These are phyloP conservation scores for Chloroceryle amazona DNA, from an alignment of 2,797 vertebrate genomes.

Conservation along the genomic window DNA sequence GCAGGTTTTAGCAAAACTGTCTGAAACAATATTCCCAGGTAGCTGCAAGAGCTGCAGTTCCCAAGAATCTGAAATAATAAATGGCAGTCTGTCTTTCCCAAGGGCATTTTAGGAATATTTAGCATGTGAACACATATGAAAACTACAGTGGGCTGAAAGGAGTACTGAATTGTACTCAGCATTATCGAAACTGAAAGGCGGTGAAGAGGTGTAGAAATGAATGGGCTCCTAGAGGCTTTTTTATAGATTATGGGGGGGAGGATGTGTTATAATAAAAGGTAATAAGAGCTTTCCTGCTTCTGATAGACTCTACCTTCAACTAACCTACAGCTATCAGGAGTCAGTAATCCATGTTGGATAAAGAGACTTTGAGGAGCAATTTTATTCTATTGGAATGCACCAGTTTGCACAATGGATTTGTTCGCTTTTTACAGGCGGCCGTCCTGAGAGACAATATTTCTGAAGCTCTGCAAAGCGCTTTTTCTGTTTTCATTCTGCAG, in stretches of 20 bases:
- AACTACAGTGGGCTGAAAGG: conserved; percentile 17
- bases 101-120: conserved; percentile 52
- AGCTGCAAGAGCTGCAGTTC: not conserved
- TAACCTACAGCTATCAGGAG: conserved; percentile 66
- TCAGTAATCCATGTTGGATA: conserved; percentile 69
- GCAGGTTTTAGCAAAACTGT: not conserved
- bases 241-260: conserved; percentile 56
- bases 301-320: conserved; percentile 56
- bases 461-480: conserved; percentile 25
- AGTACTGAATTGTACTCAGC: conserved; percentile 25
- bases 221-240: conserved; percentile 58
- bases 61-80: not conserved
- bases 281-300: conserved; percentile 65
- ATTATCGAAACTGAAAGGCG: conserved; percentile 47
- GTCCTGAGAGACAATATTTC: conserved; percentile 67
- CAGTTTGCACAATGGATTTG: conserved; percentile 68
- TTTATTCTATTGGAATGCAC: conserved; percentile 68
- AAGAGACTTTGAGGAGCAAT: conserved; percentile 71
- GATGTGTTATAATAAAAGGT: conserved; percentile 67
- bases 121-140: conserved; percentile 10
- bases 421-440: conserved; percentile 34
- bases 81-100: conserved; percentile 21
- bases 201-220: conserved; percentile 38
- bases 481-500: conserved; percentile 52
- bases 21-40: not conserved